Base-by-base conservation (phyloP, 2,888 invertebrate species). In the Caenorhabditis sp. region DNA sequence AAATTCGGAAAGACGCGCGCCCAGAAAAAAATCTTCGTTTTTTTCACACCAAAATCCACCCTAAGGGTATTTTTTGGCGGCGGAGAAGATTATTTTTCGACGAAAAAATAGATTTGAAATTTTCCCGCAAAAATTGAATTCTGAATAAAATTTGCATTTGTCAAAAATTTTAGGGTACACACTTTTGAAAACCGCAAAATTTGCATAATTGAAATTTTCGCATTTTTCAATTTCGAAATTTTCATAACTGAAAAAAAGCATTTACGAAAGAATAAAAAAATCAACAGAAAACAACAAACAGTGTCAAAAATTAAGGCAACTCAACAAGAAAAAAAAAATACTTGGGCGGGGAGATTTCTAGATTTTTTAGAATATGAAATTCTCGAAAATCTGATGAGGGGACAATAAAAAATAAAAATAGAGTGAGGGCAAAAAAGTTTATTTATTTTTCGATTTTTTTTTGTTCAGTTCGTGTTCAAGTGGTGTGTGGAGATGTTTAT, bases 371-470 rank as follows among this genome's bases (percentile, higher is more conserved):
- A 31, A 31, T 31, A 10, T 4, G 31, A 31, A 10, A 43, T 43
- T 43, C 17, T 43, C 17, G 43, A 43, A 43, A 43, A 43, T 17
- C 17, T 31, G 31, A 31, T 31, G 31, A 31, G 14, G 43, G 43
- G 14, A 43, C 17, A 43, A 43, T 17, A 14, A 43, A 43, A 43
- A 3, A 43, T 43, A 43, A 43, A 43, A 43, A 43, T 43, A 43
- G 17, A 43, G 31, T 31, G 31, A 10, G 31, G 31, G 31, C 31
- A 14, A 43, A 17, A 43, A 43, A 43, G 43, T 43, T 43, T 43
- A 43, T 43, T 43, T 43, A 43, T 43, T 43, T 43, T 43, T 43
- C 43, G 43, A 43, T 43, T 43, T 43, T 43, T 43, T 43, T 43
- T 31, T 31, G 31, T 31, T 31, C 31, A 31, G 43, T 43, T 43